Percentiles rank a stretch among this genome's conserved stretches.
phyloP scores from a whole-genome alignment of 2,113 vertebrate genomes.

The Lepidothrix coronata region DNA sequence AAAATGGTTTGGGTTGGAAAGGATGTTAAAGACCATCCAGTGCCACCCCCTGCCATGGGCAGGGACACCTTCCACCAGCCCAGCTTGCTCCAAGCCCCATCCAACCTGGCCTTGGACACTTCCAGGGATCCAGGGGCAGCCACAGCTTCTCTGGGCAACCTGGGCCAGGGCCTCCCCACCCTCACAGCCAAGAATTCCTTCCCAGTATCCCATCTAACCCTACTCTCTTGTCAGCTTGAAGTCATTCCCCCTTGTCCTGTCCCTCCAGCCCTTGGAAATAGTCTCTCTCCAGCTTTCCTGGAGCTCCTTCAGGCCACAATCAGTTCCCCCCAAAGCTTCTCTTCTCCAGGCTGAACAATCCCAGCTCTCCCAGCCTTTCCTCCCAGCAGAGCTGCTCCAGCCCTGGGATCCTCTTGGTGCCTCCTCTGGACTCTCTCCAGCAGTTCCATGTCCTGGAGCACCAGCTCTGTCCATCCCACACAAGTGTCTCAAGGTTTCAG shows the following conservation, averaged over 20 bases:
- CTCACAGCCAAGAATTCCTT: accelerated
- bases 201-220: background rate
- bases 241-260: background rate
- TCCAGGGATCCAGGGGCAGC: background rate
- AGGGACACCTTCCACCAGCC: background rate
- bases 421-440: background rate
- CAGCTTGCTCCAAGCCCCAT: background rate
- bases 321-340: background rate
- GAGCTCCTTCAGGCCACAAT: background rate
- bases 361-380: background rate
- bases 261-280: background rate
- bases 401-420: background rate
- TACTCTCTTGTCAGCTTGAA: accelerated
- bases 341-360: background rate
- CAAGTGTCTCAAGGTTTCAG: background rate
- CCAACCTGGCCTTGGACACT: background rate
- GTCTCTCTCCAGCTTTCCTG: background rate
- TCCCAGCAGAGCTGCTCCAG: background rate
- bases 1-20: accelerated
- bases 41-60: background rate
- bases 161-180: background rate
- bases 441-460: background rate
- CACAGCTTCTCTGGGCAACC: background rate
- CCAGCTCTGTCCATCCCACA: background rate
- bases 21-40: accelerated